Base-by-base conservation (phyloP, 1,140 invertebrate genomes). In the Dermatophagoides farinae region DNA sequence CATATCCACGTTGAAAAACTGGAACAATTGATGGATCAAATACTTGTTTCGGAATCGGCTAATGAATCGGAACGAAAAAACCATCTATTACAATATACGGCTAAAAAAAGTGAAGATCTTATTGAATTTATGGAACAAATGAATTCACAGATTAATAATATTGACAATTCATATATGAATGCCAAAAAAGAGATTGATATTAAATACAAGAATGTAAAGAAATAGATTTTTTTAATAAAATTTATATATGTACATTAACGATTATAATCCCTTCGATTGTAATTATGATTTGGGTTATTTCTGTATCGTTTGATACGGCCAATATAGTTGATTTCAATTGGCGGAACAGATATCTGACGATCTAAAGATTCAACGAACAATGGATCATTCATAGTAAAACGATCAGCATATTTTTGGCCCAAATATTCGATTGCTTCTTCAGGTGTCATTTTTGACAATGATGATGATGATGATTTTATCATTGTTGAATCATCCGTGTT, bases 381-480 rank as follows among this genome's bases (percentile, higher is more conserved):
- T 23, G 38, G 16, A 44, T 55, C 53, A 41, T 37, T 14, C 16
- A 25, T 25, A 1, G 53, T 55, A 23, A 55, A 55, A 38, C 53
- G 53, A 23, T 43, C n/a, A 14, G 38, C 12, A 25, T 39, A 55
- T 44, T 55, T 55, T 23, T 39, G 1, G 23, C 25, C 23, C 14
- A 55, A 55, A 20, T 55, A 55, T 14, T 55, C 31, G 10, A 55
- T 22, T 4, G 53, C 53, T 55, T 55, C 53, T 55, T 55, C 53
- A 20, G 53, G 1, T 20, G 47, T 20, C 20, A 50, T 23, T 50
- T 20, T 50, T 20, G 47, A 22, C 16, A 23, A 20, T 50, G 47
- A 12, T 22, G 47, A 18, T 25, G 47, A 22, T 5, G 12, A 20
- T 50, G 47, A 12, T 22, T 6, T 8, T 25, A 4, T 31, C 8